These are phyloP conservation scores for Carapus acus DNA, from an alignment of 2,797 vertebrate species.

Conservation along the genomic window DNA sequence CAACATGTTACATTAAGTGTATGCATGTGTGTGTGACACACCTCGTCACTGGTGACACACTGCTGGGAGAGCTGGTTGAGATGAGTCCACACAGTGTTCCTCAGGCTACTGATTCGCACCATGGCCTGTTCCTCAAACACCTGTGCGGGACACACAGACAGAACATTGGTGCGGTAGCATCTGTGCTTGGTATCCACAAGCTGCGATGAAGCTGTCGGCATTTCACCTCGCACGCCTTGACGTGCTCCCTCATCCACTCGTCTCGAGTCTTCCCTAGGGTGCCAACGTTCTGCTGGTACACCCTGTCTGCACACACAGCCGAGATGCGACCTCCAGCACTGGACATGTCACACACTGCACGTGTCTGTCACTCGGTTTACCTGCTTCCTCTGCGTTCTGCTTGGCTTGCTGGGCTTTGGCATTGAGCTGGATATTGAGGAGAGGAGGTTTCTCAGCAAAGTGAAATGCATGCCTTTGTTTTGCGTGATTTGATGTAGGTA, in stretches of 20 bases:
- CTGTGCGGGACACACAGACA: conserved; percentile 49
- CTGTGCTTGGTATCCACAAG: too few species aligned
- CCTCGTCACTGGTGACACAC: conserved; percentile 86
- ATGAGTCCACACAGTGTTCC: conserved; percentile 88
- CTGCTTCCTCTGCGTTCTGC: conserved; percentile 84
- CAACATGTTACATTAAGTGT: too few species aligned
- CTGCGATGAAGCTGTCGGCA: too few species aligned
- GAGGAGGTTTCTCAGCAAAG: too few species aligned
- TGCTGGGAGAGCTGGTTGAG: conserved; percentile 89
- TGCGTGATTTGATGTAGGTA: too few species aligned
- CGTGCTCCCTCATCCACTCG: conserved; percentile 86
- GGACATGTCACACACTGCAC: not conserved
- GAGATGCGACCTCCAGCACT: not conserved
- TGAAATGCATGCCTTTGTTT: too few species aligned
- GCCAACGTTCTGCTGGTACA: conserved; percentile 76
- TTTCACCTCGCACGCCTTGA: conserved; percentile 85
- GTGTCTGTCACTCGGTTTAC: conserved; percentile 57
- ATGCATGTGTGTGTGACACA: conserved; percentile 35
- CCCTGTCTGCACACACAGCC: conserved; percentile 69
- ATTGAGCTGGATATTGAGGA: conserved; percentile 71
- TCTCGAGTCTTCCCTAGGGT: conserved; percentile 75
- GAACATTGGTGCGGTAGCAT: too few species aligned
- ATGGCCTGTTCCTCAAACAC: conserved; percentile 83
- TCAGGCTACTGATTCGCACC: conserved; percentile 82
- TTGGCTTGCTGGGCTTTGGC: conserved; percentile 87